Base-by-base conservation (phyloP, 2,888 invertebrate species). In the Halictus ligatus region DNA sequence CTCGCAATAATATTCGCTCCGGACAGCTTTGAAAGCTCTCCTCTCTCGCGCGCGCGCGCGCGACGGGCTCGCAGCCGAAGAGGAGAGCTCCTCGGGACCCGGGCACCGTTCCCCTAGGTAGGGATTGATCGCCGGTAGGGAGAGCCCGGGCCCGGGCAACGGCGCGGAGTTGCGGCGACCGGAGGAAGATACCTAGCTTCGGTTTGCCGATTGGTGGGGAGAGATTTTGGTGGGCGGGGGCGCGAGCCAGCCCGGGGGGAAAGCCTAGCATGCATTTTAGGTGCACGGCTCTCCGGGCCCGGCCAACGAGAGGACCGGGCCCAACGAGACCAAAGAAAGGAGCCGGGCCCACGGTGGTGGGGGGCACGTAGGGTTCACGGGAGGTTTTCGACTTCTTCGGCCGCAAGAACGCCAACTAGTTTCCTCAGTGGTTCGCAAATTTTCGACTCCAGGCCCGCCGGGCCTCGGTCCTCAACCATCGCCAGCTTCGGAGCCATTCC, bases 341-440 rank as follows among this genome's bases (percentile, higher is more conserved):
- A 88, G 88, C 83, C 90, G 78, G 72, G 58, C 40, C 69, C 79
- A 15, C 64, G 67, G 71, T 91, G 84, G 94, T 94, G 95, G 95
- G 95, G 94, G 95, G 95, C 94, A 95, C 94, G 95, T 95, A 95
- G 94, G 95, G 95, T 95, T 95, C 95, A 95, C 94, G 92, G 92
- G 94, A 95, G 95, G 95, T 95, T 95, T 95, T 95, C 95, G 95
- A 95, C 95, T 95, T 94, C 93, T 94, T 92, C 91, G 93, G 90
- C 92, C 91, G 89, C 89, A 92, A 91, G 92, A 92, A 91, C 92
- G 92, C 91, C 92, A 92, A 94, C 94, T 94, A 95, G 94, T 94
- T 95, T 93, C 92, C 85, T 84, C 94, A 95, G 94, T 94, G 94
- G 94, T 94, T 94, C 94, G 92, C 95, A 94, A 95, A 92, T 94